These are phyloP conservation scores for Eubucco bourcierii DNA, from an alignment of 2,113 vertebrate species.

Conservation along the genomic window DNA sequence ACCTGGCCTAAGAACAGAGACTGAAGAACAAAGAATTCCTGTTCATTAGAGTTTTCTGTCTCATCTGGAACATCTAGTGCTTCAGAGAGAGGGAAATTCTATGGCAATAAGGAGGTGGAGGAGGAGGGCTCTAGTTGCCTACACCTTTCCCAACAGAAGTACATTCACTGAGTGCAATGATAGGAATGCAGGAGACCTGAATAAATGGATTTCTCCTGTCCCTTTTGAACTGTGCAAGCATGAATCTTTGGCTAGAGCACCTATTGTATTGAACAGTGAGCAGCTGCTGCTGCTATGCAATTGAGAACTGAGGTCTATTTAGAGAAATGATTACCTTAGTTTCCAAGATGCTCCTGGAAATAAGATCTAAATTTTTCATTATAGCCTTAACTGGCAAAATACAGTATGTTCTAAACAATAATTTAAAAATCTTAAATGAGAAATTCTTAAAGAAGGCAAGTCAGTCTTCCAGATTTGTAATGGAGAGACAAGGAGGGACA, in stretches of 20 bases:
- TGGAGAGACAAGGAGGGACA: constrained; percentile 17
- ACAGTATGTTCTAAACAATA: constrained; percentile 48
- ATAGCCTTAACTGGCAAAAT: constrained; percentile 36
- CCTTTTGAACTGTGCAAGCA: constrained; percentile 23
- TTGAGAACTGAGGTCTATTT: constrained; percentile 52
- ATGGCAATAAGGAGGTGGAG: not conserved
- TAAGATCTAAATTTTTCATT: constrained; percentile 51
- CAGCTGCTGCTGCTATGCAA: constrained; percentile 44
- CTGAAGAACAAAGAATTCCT: not conserved
- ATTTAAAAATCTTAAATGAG: constrained; percentile 52
- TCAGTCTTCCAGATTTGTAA: constrained; percentile 23
- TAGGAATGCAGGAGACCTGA: not conserved
- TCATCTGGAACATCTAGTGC: constrained; percentile 17
- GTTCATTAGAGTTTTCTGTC: not conserved
- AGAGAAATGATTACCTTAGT: constrained; percentile 62
- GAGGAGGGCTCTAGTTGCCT: not conserved
- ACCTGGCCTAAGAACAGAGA: not conserved
- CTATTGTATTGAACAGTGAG: constrained; percentile 38
- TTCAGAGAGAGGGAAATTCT: not conserved
- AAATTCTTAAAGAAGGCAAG: constrained; percentile 29
- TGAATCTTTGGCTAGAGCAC: not conserved
- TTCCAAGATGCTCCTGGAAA: constrained; percentile 57
- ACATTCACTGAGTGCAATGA: not conserved
- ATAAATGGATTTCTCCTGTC: constrained; percentile 5
- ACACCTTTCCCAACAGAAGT: not conserved